Percentiles rank a stretch among this genome's conserved stretches.
Conservation (phyloP, 2,797 vertebrate genomes). For the Diplodus sargus region DNA sequence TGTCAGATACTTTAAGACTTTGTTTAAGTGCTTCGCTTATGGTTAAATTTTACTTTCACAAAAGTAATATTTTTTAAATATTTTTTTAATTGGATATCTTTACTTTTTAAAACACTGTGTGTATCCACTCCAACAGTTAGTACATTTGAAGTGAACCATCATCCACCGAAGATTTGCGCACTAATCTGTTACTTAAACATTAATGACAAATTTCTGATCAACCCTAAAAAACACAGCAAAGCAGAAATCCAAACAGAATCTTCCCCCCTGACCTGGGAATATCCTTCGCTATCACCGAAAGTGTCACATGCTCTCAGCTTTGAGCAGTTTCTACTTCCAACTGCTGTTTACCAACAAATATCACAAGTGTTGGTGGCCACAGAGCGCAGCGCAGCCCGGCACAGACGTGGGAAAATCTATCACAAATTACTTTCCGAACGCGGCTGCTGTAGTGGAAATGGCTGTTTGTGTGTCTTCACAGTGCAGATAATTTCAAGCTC, state of each 20-base stretch:
- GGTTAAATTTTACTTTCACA: no score
- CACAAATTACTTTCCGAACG: constrained; percentile 41
- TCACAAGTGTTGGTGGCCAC: constrained; percentile 36
- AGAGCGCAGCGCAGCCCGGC: constrained; percentile 7
- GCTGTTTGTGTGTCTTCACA: constrained; percentile 50
- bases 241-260: constrained; percentile 22
- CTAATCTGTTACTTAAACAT: constrained; percentile 46
- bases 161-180: constrained; percentile 21
- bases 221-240: constrained; percentile 31
- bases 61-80: no score
- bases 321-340: constrained; percentile 4
- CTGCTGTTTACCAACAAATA: constrained; percentile 52
- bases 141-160: constrained; percentile 26
- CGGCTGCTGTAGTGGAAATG: constrained; percentile 41
- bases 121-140: neutral
- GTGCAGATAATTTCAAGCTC: constrained; percentile 70
- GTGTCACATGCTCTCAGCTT: constrained; percentile 23
- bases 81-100: no score
- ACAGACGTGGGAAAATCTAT: constrained; percentile 38
- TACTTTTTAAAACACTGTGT: neutral
- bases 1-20: no score
- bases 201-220: constrained; percentile 36
- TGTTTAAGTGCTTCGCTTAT: no score
- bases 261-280: constrained; percentile 27
- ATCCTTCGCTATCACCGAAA: constrained; percentile 37